Evolutionary conservation across 2,113 vertebrate genomes (phyloP).

Genomic region (Mustelus asterias): DNA sequence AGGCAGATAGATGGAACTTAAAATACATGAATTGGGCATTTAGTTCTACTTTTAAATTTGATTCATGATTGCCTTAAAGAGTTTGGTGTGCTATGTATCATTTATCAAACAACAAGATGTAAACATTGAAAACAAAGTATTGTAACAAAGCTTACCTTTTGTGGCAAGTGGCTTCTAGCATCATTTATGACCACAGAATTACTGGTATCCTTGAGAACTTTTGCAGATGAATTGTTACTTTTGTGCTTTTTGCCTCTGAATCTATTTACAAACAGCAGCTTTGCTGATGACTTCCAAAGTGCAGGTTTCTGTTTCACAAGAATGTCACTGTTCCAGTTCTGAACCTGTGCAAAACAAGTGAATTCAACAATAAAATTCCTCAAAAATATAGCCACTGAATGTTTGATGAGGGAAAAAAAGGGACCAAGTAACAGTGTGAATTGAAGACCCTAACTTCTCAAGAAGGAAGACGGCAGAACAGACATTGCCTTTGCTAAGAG

Average conservation of each 20-base stretch:
- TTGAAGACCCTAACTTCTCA: background rate
- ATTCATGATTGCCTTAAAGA: background rate
- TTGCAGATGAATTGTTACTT: conserved; percentile 58
- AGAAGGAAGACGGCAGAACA: background rate
- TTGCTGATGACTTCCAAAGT: conserved; percentile 75
- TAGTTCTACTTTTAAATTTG: background rate
- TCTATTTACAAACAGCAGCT: conserved; percentile 87
- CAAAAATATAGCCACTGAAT: background rate
- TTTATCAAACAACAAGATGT: background rate
- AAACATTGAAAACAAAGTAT: background rate
- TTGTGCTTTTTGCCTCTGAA: conserved; percentile 88
- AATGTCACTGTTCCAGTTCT: conserved; percentile 84
- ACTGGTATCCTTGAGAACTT: conserved; percentile 85
- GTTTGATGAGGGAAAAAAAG: background rate
- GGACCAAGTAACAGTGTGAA: background rate
- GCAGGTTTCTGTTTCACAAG: conserved; percentile 80
- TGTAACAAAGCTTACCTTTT: conserved; percentile 64
- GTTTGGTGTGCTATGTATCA: background rate
- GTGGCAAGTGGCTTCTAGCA: conserved; percentile 50
- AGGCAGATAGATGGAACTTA: background rate
- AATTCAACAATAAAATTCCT: background rate
- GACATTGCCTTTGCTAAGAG: background rate
- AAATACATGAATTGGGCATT: background rate
- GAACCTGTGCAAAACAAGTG: conserved; percentile 62
- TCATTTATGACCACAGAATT: conserved; percentile 70